A percentile compares a stretch with the other conserved stretches of the same genome.
Evolutionary conservation across 1,140 invertebrate genomes (phyloP).

Genomic region (Phthorimaea operculella): DNA sequence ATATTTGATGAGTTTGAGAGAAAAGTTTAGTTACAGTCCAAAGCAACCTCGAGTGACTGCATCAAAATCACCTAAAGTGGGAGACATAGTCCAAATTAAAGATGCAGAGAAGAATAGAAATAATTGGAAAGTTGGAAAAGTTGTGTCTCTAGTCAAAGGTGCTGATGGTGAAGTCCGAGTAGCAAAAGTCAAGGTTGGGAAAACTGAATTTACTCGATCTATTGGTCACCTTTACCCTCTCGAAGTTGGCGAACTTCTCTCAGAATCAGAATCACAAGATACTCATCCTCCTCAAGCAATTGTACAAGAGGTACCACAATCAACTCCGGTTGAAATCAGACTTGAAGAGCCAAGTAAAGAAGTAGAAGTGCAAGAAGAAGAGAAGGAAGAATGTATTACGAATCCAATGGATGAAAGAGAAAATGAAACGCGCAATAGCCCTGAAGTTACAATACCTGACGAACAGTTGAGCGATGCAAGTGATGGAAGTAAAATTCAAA

Average conservation of each 20-base stretch:
- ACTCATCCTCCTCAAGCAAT: no score
- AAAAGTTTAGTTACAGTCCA: not conserved
- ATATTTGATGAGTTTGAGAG: conserved; percentile 3
- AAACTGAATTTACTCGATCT: not conserved
- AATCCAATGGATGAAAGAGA: no score
- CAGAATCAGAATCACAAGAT: no score
- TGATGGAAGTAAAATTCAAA: no score
- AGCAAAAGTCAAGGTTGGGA: conserved; percentile 7
- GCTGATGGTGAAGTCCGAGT: conserved; percentile 4
- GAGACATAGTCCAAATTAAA: conserved; percentile 8
- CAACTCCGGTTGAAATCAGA: no score
- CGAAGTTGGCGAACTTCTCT: conserved; percentile 43
- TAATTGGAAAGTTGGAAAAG: conserved; percentile 7
- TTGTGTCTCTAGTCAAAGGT: not conserved
- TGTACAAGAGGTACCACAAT: no score
- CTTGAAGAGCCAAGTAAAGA: no score
- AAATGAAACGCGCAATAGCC: no score
- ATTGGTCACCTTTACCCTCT: not conserved
- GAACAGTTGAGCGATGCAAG: no score
- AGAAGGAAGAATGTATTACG: no score
- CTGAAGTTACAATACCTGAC: no score
- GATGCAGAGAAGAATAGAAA: not conserved
- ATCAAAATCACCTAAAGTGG: not conserved
- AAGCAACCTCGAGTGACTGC: not conserved
- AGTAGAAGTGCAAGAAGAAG: no score